These are phyloP conservation scores for Polydrusus pterygomalis DNA, from an alignment of 2,888 invertebrate species.

Conservation along the genomic window DNA sequence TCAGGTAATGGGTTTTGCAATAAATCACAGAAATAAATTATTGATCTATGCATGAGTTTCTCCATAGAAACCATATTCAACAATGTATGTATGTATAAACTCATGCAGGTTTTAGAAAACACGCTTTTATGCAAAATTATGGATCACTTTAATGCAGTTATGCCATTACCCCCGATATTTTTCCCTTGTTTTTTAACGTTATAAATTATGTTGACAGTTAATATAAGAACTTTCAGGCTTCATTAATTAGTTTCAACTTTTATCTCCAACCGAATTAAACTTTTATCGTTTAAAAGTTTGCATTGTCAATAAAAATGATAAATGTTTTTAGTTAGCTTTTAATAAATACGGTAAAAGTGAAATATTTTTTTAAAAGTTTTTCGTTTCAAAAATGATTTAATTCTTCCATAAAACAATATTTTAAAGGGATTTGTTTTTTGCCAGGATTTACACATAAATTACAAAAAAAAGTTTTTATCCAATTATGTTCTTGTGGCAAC, in stretches of 20 bases:
- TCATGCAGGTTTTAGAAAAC: no score
- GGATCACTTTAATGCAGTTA: no score
- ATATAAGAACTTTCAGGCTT: slow-evolving; percentile 13
- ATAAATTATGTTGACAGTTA: slow-evolving; percentile 31
- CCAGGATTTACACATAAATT: background rate
- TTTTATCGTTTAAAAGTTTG: slow-evolving; percentile 27
- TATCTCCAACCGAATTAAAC: slow-evolving; percentile 17
- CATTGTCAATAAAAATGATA: slow-evolving; percentile 24
- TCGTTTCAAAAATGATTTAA: background rate
- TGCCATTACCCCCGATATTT: no score
- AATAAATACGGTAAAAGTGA: background rate
- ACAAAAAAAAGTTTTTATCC: background rate
- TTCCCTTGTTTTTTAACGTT: background rate
- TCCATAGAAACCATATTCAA: no score
- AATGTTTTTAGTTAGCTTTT: background rate
- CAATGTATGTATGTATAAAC: no score
- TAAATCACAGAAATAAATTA: no score
- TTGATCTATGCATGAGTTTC: no score
- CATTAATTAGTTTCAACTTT: slow-evolving; percentile 27
- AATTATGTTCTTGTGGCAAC: background rate
- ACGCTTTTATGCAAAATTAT: no score
- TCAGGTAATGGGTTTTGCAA: no score
- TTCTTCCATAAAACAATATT: background rate
- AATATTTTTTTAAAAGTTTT: background rate
- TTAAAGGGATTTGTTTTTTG: background rate